These are phyloP conservation scores for Phalanger gymnotis DNA, from an alignment of 2,797 vertebrate species.

Conservation along the genomic window DNA sequence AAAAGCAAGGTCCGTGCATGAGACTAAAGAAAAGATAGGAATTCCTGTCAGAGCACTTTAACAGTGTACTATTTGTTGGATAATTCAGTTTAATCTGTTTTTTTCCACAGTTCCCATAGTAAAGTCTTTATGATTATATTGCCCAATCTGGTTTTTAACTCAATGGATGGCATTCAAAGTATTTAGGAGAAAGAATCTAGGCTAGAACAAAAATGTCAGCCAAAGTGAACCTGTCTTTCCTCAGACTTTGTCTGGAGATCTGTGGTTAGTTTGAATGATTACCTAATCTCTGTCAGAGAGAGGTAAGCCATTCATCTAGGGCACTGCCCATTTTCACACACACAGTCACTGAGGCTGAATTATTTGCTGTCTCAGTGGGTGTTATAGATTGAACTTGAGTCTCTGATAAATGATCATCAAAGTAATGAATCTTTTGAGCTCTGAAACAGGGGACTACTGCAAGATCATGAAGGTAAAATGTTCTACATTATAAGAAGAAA, in stretches of 20 bases:
- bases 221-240: conserved; percentile 46
- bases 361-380: conserved; percentile 69
- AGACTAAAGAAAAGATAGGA: not conserved
- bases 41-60: not conserved
- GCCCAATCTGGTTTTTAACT: conserved; percentile 32
- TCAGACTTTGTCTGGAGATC: conserved; percentile 52
- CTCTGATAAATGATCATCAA: conserved; percentile 74
- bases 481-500: conserved; percentile 41
- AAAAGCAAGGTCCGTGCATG: not conserved
- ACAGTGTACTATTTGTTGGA: not conserved
- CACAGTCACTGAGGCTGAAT: conserved; percentile 75
- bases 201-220: conserved; percentile 40
- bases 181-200: conserved; percentile 14
- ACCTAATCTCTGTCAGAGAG: conserved; percentile 68
- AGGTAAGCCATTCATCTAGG: conserved; percentile 61
- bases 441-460: conserved; percentile 57
- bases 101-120: not conserved
- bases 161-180: conserved; percentile 28
- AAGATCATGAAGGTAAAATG: conserved; percentile 60
- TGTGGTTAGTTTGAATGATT: conserved; percentile 75
- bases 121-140: conserved; percentile 44
- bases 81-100: not conserved
- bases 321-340: conserved; percentile 72
- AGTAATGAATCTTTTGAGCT: conserved; percentile 70
- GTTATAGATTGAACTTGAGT: conserved; percentile 68